Evolutionary conservation across 2,113 vertebrate genomes (phyloP), one percentile per base, ranked within the genome.

Genomic region (Aspidoscelis tigris): DNA sequence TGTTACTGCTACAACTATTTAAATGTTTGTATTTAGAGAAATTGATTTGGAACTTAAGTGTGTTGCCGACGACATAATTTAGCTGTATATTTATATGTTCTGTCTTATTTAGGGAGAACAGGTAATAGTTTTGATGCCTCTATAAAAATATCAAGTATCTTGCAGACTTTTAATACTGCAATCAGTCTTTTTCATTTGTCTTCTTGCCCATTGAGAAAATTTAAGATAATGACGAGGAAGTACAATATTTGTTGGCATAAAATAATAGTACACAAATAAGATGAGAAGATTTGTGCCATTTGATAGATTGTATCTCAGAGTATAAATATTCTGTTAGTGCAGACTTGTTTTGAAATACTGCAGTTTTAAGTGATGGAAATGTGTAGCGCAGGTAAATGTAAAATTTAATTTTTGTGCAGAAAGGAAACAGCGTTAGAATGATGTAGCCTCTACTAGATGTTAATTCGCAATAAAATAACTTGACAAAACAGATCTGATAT

Each of bases 361-460:
- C 90, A 95, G 92, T 89, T 96, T 90, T 93, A 96, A 93, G 94
- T 95, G 96, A 94, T 95, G 90, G 94, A 95, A 96, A 90, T 96
- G 95, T 97, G 93, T 94, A 95, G 94, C 72, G 91, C 92, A 97
- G 95, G 95, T 93, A 92, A 95, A 94, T 92, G 92, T 92, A 95
- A 96, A 96, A 91, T 93, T 96, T 95, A 97, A 97, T 97, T 97
- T 97, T 98, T 98, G 96, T 97, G 97, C 90, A 96, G 58, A 95
- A 95, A 95, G 91, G 96, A 92, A 94, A 89, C 91, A 95, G 95
- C 93, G 93, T 90, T 97, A 97, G 96, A 95, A 91, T 84, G 92
- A 95, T 97, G 97, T 97, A 97, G 96, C 95, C 90, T 95, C 96
- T 95, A 94, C 87, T 97, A 97, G 96, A 95, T 98, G 97, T 98